Base-by-base conservation (phyloP, 2,888 invertebrate species). In the Meiosimyza platycephala region DNA sequence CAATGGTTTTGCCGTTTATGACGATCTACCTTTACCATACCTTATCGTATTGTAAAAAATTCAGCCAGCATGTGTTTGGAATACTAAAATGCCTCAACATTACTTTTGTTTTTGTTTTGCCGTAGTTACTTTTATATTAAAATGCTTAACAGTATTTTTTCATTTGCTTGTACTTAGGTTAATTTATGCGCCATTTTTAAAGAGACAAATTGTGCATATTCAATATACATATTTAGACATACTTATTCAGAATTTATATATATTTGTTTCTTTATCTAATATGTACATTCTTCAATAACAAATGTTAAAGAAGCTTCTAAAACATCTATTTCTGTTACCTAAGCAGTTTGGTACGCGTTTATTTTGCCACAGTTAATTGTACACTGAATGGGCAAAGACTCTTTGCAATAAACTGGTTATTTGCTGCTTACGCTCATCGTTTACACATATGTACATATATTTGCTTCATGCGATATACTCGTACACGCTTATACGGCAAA, bases 1-100 rank as follows among this genome's bases (percentile, higher is more conserved):
- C 40, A 40, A 40, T 40, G 40, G 40, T 40, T 40, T 40, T 40
- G 40, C 40, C 40, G 40, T 40, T 40, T 40, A 40, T 40, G 40
- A 40, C 40, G 40, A 40, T 40, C 40, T 9, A 7, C 40, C 40
- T 40, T 40, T 4, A 40, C 50, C 50, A 50, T 22, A 51, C 50
- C 50, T 48, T 12, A 18, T 28, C 50, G 33, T 16, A 28, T 15
- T 9, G 47, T 50, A 64, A 64, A 51, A 40, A 52, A 50, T 55
- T 51, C 5, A 66, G 64, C 67, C 60, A 62, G 68, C 59, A 60
- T 73, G 65, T 71, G 75, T 65, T 55, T 71, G 70, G 75, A 72
- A 75, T 75, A 65, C 54, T n/a, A 67, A 72, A 75, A 55, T 66
- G 62, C 50, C 51, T 13, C 11, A 50, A 65, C 28, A 52, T 65